A percentile compares a stretch with the other conserved stretches of the same genome.
phyloP scores from a whole-genome alignment of 1,140 invertebrate genomes.

The Orchestia grillus region DNA sequence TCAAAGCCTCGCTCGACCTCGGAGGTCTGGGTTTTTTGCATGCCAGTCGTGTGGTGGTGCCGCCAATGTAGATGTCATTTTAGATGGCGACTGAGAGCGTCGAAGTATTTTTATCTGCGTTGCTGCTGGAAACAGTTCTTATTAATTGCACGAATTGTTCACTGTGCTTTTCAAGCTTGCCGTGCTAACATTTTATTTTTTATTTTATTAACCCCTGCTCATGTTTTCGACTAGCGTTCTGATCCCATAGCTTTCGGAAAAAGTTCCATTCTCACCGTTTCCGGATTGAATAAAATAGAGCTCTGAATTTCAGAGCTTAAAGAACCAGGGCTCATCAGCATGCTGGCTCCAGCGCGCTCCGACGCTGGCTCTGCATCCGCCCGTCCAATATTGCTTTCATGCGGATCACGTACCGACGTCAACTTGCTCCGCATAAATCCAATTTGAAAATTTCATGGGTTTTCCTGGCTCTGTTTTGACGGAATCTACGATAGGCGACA shows the following conservation, averaged over 20 bases:
- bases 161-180: background rate
- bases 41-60: background rate
- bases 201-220: no score
- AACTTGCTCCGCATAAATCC: background rate
- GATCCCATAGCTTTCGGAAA: background rate
- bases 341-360: background rate
- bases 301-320: background rate
- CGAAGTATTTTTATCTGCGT: background rate
- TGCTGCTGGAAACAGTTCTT: background rate
- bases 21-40: background rate
- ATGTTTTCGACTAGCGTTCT: background rate
- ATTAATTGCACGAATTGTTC: background rate
- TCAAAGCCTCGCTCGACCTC: background rate
- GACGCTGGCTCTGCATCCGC: background rate
- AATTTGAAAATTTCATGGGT: slow-evolving; percentile 8
- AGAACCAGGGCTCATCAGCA: background rate
- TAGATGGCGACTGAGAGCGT: background rate
- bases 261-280: background rate
- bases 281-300: background rate
- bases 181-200: background rate
- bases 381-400: background rate
- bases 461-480: background rate
- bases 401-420: background rate
- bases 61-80: background rate
- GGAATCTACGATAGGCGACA: background rate